These are phyloP conservation scores for Antedon mediterranea DNA, from an alignment of 53 echinoderm and acorn worm species.

Conservation along the genomic window DNA sequence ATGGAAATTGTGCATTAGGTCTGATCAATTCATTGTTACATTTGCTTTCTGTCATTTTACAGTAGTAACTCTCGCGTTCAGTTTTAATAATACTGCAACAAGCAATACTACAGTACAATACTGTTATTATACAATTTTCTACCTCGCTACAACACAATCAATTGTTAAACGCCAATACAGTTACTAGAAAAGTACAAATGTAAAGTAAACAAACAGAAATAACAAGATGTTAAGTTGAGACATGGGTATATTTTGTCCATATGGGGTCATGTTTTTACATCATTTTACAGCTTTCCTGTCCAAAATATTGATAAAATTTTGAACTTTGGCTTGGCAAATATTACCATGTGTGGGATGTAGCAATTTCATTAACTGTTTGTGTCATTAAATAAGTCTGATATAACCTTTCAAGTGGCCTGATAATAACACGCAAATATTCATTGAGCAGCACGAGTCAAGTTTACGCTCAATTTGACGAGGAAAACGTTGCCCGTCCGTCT, in stretches of 20 bases:
- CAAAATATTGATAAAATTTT: neutral
- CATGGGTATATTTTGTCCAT: too few species aligned
- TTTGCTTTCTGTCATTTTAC: too few species aligned
- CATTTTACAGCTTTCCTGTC: neutral
- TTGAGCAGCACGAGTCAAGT: neutral
- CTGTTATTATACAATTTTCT: neutral
- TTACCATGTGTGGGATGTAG: neutral
- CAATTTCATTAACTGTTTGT: neutral
- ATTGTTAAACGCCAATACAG: neutral
- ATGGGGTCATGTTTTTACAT: too few species aligned
- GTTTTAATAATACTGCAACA: too few species aligned
- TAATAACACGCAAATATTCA: neutral
- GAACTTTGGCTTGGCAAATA: neutral
- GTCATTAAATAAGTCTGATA: neutral
- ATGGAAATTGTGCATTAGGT: too few species aligned
- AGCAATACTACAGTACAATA: too few species aligned
- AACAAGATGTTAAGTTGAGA: too few species aligned
- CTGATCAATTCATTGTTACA: too few species aligned
- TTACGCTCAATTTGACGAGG: conserved; percentile 1
- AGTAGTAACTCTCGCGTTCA: too few species aligned
- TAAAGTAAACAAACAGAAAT: too few species aligned
- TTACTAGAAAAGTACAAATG: too few species aligned
- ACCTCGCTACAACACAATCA: neutral
- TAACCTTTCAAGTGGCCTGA: neutral
- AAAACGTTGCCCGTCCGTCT: neutral